Conservation (phyloP, 2,888 invertebrate genomes). For the Philopedon plagiatum region DNA sequence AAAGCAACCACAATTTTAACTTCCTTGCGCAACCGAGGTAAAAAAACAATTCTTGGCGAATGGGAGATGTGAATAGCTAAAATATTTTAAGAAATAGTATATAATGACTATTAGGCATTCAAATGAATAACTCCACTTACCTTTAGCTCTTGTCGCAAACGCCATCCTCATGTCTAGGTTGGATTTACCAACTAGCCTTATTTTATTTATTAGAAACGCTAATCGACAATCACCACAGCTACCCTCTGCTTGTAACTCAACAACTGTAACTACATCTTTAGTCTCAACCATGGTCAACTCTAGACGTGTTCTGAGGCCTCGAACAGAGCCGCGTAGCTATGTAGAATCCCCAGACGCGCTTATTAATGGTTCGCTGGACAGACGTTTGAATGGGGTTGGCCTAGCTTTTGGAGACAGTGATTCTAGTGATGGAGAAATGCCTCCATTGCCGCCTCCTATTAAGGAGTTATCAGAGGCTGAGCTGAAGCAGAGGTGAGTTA, state of each 20-base stretch:
- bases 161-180: too few species aligned
- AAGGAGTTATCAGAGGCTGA: constrained; percentile 71
- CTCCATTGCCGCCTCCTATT: constrained; percentile 78
- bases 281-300: constrained; percentile 51
- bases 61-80: too few species aligned
- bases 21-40: too few species aligned
- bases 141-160: too few species aligned
- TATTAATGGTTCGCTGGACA: constrained; percentile 61
- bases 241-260: neutral
- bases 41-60: too few species aligned
- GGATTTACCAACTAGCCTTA: neutral
- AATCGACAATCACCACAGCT: constrained; percentile 32
- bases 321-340: constrained; percentile 87
- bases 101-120: too few species aligned
- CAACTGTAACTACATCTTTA: neutral
- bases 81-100: too few species aligned
- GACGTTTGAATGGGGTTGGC: constrained; percentile 59
- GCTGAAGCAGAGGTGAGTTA: constrained; percentile 64
- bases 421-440: constrained; percentile 78
- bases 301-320: constrained; percentile 83
- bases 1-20: too few species aligned
- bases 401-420: constrained; percentile 74
- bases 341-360: constrained; percentile 80
- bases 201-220: constrained; percentile 13
- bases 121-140: too few species aligned